These are phyloP conservation scores for Myotis vivesi DNA, from an alignment of 2,797 vertebrate species.

Conservation along the genomic window DNA sequence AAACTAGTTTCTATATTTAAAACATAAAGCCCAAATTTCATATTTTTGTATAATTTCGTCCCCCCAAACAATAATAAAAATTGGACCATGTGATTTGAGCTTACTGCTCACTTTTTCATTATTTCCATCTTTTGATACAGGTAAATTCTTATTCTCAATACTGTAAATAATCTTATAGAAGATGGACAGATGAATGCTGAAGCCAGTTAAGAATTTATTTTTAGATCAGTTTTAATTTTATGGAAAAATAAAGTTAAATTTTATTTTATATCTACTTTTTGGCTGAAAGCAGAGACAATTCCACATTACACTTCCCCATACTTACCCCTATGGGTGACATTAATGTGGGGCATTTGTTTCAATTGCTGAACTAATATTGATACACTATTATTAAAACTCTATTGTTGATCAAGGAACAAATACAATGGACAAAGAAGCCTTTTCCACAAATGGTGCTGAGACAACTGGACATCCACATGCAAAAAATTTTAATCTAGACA, in stretches of 20 bases:
- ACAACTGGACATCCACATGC: no score
- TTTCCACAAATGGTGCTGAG: not conserved
- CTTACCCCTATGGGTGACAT: rapidly evolving
- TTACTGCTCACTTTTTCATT: not conserved
- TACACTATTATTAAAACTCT: not conserved
- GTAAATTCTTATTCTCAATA: not conserved
- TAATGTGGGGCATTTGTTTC: not conserved
- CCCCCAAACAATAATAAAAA: not conserved
- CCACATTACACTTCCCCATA: rapidly evolving
- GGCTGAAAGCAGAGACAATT: not conserved
- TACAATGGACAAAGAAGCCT: not conserved
- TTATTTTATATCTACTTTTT: no score
- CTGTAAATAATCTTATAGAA: not conserved
- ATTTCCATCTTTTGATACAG: not conserved
- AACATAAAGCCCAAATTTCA: not conserved
- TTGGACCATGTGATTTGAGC: not conserved
- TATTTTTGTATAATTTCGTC: not conserved
- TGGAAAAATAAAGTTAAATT: not conserved
- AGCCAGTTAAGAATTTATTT: not conserved
- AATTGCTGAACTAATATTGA: not conserved
- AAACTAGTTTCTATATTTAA: not conserved
- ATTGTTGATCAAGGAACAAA: not conserved
- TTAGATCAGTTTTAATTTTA: not conserved
- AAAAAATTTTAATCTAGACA: not conserved
- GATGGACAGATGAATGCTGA: not conserved